These are phyloP conservation scores for Grus americana DNA, from an alignment of 2,113 vertebrate genomes.

Conservation along the genomic window DNA sequence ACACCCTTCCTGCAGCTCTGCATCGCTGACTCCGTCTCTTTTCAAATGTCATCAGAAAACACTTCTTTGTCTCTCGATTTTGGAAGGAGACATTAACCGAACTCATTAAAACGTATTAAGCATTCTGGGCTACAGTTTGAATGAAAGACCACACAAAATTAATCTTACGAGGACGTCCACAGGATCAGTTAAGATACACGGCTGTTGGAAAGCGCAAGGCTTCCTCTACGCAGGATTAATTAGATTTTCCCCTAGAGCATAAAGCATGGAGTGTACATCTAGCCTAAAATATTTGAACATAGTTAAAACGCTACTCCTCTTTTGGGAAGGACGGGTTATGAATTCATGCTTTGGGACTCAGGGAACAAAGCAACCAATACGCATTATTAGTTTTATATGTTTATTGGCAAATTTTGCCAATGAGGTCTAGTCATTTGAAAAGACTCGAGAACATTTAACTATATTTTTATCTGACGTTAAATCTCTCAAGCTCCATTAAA, in stretches of 20 bases:
- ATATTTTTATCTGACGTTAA: fast-evolving
- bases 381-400: neutral
- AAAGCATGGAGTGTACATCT: neutral
- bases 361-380: fast-evolving
- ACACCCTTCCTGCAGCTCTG: neutral
- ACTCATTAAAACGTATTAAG: neutral
- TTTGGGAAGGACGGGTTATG: neutral
- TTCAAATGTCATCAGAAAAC: neutral
- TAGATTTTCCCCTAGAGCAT: neutral
- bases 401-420: neutral
- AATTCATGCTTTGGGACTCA: neutral
- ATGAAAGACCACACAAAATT: neutral
- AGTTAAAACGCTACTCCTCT: fast-evolving
- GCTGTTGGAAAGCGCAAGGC: neutral
- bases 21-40: neutral
- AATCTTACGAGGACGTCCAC: neutral
- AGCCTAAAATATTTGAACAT: fast-evolving
- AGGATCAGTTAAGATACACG: neutral
- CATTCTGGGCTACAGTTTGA: neutral
- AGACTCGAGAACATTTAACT: neutral
- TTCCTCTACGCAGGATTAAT: neutral
- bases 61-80: neutral
- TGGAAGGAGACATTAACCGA: neutral
- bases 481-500: neutral
- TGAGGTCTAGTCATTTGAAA: neutral